Conservation (phyloP, 2,113 vertebrate species). For the human region GRCh38 chr18:28105501-28106000, state of each 20-base stretch:
- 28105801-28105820: background rate
- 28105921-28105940: background rate
- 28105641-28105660: background rate
- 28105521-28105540: constrained; percentile 10
- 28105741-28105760: background rate
- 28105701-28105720: constrained; percentile 39
- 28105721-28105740: background rate
- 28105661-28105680: background rate
- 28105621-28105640: background rate
- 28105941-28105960: background rate
- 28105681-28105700: background rate
- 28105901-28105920: background rate
- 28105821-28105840: constrained; percentile 1
- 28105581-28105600: background rate
- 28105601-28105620: background rate
- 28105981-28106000: background rate
- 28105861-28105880: background rate
- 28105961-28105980: background rate
- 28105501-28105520: constrained; percentile 54
- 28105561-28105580: constrained; percentile 12
- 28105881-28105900: background rate
- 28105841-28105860: background rate
- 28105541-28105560: constrained; percentile 6
- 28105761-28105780: background rate
- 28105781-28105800: background rate